These are phyloP conservation scores for Enteromius anoplus DNA, from an alignment of 2,797 vertebrate species.

Conservation along the genomic window DNA sequence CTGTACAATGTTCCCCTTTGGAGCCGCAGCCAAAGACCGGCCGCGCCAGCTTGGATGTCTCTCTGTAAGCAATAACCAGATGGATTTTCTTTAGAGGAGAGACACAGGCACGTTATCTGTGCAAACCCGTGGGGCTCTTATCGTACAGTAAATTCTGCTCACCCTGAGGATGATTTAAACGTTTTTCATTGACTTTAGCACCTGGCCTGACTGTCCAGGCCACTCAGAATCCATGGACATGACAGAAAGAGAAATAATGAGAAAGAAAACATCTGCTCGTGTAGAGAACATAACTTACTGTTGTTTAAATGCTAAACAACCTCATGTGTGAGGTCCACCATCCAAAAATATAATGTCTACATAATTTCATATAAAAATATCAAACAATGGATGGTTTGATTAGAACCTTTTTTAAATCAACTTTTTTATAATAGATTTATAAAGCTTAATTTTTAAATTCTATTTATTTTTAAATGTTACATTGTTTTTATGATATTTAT, in stretches of 20 bases:
- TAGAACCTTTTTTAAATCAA: too few relatives aligned
- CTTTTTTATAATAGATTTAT: too few relatives aligned
- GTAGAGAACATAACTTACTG: background rate
- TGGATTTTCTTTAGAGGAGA: slow-evolving; percentile 46
- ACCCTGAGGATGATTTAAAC: background rate
- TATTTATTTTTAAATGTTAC: too few relatives aligned
- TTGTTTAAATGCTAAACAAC: background rate
- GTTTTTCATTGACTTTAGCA: slow-evolving; percentile 29
- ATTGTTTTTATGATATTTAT: background rate
- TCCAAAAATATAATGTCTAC: background rate
- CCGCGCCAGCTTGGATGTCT: slow-evolving; percentile 39
- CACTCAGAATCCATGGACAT: slow-evolving; percentile 11
- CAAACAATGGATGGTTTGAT: background rate
- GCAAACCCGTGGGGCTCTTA: background rate
- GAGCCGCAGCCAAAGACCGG: slow-evolving; percentile 8
- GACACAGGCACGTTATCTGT: slow-evolving; percentile 8
- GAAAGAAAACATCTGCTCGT: background rate
- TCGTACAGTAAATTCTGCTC: slow-evolving; percentile 32
- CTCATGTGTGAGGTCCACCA: background rate
- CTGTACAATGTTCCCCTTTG: slow-evolving; percentile 17
- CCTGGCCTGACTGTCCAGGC: slow-evolving; percentile 19
- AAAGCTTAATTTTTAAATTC: too few relatives aligned
- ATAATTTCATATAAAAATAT: background rate
- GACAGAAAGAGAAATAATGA: background rate
- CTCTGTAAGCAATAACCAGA: slow-evolving; percentile 45